Percentiles rank a stretch among this genome's conserved stretches.
phyloP scores from a whole-genome alignment of 2,797 vertebrate species.

The Benthosema pterotum region DNA sequence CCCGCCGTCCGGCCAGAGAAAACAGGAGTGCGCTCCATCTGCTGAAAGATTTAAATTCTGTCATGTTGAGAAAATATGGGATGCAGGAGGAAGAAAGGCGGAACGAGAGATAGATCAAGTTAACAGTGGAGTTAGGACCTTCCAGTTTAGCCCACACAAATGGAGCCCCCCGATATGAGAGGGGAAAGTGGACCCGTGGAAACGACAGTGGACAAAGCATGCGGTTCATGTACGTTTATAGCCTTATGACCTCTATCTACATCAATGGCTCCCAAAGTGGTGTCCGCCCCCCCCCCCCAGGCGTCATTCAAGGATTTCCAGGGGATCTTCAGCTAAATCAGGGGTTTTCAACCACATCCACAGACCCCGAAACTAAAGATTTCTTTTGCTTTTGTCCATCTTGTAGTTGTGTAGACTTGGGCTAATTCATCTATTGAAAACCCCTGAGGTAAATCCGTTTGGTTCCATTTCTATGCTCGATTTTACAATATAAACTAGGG shows the following conservation, averaged over 20 bases:
- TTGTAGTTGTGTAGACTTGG: too few relatives aligned
- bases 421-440: too few relatives aligned
- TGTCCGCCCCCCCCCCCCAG: too few relatives aligned
- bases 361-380: too few relatives aligned
- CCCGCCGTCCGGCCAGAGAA: slow-evolving; percentile 73
- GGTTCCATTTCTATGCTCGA: too few relatives aligned
- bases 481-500: too few relatives aligned
- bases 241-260: slow-evolving; percentile 61
- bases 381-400: too few relatives aligned
- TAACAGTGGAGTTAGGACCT: slow-evolving; percentile 68
- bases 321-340: too few relatives aligned
- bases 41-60: slow-evolving; percentile 81
- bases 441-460: too few relatives aligned
- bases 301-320: too few relatives aligned
- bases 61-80: slow-evolving; percentile 79
- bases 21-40: slow-evolving; percentile 77
- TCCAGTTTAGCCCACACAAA: slow-evolving; percentile 77
- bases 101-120: slow-evolving; percentile 74
- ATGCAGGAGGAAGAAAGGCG: slow-evolving; percentile 70
- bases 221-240: slow-evolving; percentile 41
- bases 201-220: slow-evolving; percentile 26
- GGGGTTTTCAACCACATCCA: too few relatives aligned
- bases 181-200: slow-evolving; percentile 45
- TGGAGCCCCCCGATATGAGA: slow-evolving; percentile 54
- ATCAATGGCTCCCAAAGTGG: too few relatives aligned